Evolutionary conservation across 2,113 vertebrate species (phyloP), one percentile per base, ranked within the genome.

Genomic region (Cololabis saira): DNA sequence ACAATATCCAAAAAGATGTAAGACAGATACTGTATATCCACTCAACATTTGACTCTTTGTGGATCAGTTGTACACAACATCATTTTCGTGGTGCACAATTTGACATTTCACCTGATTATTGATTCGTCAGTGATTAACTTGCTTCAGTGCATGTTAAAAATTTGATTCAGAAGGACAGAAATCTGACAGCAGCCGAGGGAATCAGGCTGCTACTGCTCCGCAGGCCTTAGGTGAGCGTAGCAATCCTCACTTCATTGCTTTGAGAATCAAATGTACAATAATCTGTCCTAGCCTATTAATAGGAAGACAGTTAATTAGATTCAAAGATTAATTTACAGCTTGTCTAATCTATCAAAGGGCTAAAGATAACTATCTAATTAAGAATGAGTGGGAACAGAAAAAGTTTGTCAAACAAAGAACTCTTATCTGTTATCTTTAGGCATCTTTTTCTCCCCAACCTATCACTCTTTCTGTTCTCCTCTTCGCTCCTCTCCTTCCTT

Each of bases 341-440:
- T 81, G 88, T 86, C 87, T 87, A 71, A 80, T 90, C 79, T 48
- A 89, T 87, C 73, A 77, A 70, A 81, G 68, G 61, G 85, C 89
- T 90, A 87, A 91, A 90, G 90, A 91, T 90, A 92, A 88, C 83
- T 44, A 91, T 91, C 87, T 89, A 87, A 90, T 90, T 90, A 90
- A 90, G 83, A 82, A 73, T 24, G 71, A 74, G 77, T 40, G 74
- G 52, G 72, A 81, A 63, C 57, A 52, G 70, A 17, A 15, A 82
- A 90, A 91, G 72, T 89, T 89, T 81, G 65, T 77, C 73, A 76
- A 86, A 88, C 83, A 87, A 86, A 87, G 71, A 85, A 81, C 66
- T 85, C 53, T 63, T 37, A 66, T 58, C 77, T 2, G 44, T 84
- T 75, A 87, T 87, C 82, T 67, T 48, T 21, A 37, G 22, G 70